A percentile compares a stretch with the other conserved stretches of the same genome.
Conservation (phyloP, 64 coral and sea anemone species). For the Stichodactyla helianthus region DNA sequence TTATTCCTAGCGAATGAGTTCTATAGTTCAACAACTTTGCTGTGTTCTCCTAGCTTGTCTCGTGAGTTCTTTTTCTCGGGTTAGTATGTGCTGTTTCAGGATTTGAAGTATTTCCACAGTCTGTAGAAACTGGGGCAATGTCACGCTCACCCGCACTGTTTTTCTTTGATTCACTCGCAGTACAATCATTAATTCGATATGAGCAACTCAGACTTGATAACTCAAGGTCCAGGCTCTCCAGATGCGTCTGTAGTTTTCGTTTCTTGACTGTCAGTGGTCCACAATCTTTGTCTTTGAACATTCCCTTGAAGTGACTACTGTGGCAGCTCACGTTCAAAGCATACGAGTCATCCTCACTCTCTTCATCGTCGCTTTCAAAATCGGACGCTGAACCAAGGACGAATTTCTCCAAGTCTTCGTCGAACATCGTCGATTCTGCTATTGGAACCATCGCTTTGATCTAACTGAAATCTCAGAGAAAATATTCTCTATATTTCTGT, state of each 20-base stretch:
- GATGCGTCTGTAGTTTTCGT: constrained; percentile 22
- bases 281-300: constrained; percentile 6
- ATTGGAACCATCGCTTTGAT: neutral
- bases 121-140: neutral
- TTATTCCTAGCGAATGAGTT: neutral
- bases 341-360: constrained; percentile 2
- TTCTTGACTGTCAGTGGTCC: neutral
- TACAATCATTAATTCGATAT: neutral
- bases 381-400: neutral
- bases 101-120: neutral
- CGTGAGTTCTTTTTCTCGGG: neutral
- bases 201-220: constrained; percentile 3
- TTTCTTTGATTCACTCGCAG: neutral
- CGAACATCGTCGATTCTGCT: neutral
- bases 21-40: too few relatives aligned
- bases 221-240: neutral
- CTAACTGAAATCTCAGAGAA: neutral
- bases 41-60: neutral
- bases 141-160: neutral
- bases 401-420: constrained; percentile 3
- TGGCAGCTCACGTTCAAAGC: constrained; percentile 33
- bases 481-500: neutral
- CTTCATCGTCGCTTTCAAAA: constrained; percentile 14
- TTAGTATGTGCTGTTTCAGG: neutral
- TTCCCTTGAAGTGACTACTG: constrained; percentile 4